Conservation (phyloP, 1,140 invertebrate genomes). For the Maconellicoccus hirsutus region DNA sequence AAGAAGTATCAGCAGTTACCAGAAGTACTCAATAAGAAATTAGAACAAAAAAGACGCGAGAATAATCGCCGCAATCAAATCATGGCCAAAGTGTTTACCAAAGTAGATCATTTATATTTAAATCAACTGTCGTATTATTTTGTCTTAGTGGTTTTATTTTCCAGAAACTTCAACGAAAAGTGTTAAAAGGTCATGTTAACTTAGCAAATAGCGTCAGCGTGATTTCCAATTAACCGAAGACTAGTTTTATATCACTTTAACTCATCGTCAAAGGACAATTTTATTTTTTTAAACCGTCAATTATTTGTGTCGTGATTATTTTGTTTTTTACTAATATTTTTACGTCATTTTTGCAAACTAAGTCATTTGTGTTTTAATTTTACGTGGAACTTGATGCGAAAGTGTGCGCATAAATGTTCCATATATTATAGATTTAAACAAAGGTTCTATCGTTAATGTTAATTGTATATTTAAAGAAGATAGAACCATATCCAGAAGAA, state of each 20-base stretch:
- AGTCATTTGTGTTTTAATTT: too few relatives aligned
- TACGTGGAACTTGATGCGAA: too few relatives aligned
- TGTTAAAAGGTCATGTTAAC: slow-evolving; percentile 39
- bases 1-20: slow-evolving; percentile 38
- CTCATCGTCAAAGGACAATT: too few relatives aligned
- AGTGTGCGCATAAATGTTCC: too few relatives aligned
- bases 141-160: slow-evolving; percentile 26
- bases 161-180: slow-evolving; percentile 41
- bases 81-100: slow-evolving; percentile 44
- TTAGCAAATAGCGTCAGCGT: slow-evolving; percentile 39
- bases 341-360: too few relatives aligned
- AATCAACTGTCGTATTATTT: not conserved
- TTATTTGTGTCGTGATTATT: too few relatives aligned
- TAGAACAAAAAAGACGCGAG: slow-evolving; percentile 38
- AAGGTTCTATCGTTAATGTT: too few relatives aligned
- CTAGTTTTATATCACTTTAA: not conserved
- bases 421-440: too few relatives aligned
- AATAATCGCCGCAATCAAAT: slow-evolving; percentile 40
- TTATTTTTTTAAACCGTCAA: too few relatives aligned
- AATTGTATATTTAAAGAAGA: too few relatives aligned
- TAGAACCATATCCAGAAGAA: too few relatives aligned
- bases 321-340: too few relatives aligned
- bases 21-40: slow-evolving; percentile 38
- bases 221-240: not conserved
- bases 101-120: slow-evolving; percentile 29